Conservation (phyloP, 2,113 vertebrate species). For the Menura novaehollandiae region DNA sequence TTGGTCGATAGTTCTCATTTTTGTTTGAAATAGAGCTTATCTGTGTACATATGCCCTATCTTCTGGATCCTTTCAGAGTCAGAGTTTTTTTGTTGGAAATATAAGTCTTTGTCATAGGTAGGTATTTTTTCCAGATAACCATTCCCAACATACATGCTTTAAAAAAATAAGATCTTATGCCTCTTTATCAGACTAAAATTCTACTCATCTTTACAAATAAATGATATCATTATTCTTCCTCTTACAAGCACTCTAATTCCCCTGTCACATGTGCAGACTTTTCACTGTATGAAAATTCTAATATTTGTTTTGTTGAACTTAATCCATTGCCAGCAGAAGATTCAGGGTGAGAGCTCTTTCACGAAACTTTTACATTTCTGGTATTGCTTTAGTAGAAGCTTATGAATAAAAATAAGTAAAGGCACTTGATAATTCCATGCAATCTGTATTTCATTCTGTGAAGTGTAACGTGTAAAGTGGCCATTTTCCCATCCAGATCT, state of each 20-base stretch:
- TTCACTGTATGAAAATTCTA: neutral
- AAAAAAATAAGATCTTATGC: neutral
- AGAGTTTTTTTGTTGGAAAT: neutral
- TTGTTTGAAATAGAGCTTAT: neutral
- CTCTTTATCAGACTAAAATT: neutral
- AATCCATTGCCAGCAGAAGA: neutral
- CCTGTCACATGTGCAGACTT: accelerated
- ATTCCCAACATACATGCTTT: neutral
- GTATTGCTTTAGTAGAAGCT: neutral
- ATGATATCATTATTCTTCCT: neutral
- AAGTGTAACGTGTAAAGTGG: neutral
- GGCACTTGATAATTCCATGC: neutral
- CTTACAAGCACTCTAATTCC: neutral
- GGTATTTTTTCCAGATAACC: neutral
- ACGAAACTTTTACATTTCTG: neutral
- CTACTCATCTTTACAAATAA: neutral
- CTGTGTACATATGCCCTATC: neutral
- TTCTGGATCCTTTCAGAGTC: neutral
- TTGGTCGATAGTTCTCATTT: neutral
- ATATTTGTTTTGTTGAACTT: neutral
- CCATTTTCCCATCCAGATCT: neutral
- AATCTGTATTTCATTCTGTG: neutral
- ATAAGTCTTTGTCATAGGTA: neutral
- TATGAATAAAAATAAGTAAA: neutral
- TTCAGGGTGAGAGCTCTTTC: neutral